phyloP scores from a whole-genome alignment of 2,113 vertebrate species.

The Hassar affinis region DNA sequence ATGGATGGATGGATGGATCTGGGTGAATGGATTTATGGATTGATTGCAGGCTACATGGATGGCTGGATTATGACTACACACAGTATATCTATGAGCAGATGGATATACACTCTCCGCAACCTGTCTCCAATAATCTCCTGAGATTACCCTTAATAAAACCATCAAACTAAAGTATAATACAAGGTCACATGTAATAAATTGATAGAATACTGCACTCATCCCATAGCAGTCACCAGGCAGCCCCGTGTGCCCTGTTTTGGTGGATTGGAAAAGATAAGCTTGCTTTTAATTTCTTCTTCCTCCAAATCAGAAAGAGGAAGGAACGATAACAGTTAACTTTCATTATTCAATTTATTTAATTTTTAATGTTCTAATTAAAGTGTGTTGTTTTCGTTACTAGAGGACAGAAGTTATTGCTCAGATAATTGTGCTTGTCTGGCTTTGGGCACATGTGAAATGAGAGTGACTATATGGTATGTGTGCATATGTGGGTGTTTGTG shows the following conservation, averaged over 20 bases:
- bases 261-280: constrained; percentile 49
- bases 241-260: not conserved
- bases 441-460: constrained; percentile 1
- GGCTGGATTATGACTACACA: not conserved
- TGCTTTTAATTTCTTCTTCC: constrained; percentile 10
- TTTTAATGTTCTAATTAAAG: constrained; percentile 12
- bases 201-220: constrained; percentile 23
- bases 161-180: constrained; percentile 19
- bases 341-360: not conserved
- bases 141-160: constrained; percentile 21
- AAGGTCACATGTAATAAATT: constrained; percentile 34
- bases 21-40: not conserved
- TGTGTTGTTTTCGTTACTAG: constrained; percentile 4
- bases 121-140: constrained; percentile 13
- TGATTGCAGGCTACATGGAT: not conserved
- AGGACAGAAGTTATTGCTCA: constrained; percentile 13
- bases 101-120: not conserved
- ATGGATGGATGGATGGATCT: not conserved
- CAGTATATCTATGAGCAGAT: not conserved
- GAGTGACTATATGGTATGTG: not conserved
- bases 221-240: constrained; percentile 13
- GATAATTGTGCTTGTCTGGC: constrained; percentile 4
- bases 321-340: constrained; percentile 6
- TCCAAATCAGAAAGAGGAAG: not conserved
- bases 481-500: constrained; percentile 20